Conservation (phyloP, 2,888 invertebrate genomes). For the Polyommatus icarus region DNA sequence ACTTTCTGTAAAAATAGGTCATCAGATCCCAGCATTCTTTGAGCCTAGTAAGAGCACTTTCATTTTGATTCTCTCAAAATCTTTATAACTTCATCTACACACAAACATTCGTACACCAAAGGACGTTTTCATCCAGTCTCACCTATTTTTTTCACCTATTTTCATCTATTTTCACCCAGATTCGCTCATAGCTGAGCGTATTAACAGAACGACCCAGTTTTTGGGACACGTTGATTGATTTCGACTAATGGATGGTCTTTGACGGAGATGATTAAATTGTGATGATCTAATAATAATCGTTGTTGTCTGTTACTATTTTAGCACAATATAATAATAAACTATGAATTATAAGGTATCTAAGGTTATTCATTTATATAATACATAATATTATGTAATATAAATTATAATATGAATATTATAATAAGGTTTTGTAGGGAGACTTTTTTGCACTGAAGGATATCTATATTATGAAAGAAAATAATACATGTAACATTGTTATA, state of each 20-base stretch:
- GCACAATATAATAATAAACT: too few species aligned
- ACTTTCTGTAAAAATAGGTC: background rate
- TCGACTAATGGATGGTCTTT: constrained; percentile 12
- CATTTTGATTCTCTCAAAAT: background rate
- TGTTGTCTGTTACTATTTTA: too few species aligned
- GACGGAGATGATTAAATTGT: constrained; percentile 5
- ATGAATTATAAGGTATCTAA: too few species aligned
- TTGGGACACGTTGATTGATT: constrained; percentile 20
- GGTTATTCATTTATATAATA: too few species aligned
- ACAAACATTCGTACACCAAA: background rate
- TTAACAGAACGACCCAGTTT: constrained; percentile 5
- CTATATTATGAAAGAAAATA: too few species aligned
- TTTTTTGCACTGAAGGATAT: too few species aligned
- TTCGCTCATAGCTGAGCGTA: background rate
- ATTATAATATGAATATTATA: too few species aligned
- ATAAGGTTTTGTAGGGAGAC: too few species aligned
- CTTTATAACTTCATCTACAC: background rate
- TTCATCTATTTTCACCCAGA: background rate
- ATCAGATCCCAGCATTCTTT: background rate
- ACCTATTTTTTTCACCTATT: background rate
- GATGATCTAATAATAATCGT: background rate
- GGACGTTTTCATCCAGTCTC: background rate
- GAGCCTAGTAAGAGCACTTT: background rate
- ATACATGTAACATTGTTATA: too few species aligned
- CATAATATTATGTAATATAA: too few species aligned